Conservation (phyloP, 2,888 invertebrate genomes). For the Coecobrya sp. region DNA sequence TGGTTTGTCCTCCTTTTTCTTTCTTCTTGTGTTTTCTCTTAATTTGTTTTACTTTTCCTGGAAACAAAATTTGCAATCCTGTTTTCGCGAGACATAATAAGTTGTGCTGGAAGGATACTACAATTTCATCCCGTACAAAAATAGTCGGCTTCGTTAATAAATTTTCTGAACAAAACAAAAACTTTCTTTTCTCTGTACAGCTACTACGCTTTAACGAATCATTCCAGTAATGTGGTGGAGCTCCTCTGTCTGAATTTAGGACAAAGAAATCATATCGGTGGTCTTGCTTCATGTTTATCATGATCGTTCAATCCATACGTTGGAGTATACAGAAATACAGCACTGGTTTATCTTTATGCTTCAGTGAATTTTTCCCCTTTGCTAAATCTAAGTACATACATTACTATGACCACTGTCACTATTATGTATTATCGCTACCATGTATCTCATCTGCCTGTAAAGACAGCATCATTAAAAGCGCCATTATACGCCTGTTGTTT, state of each 20-base stretch:
- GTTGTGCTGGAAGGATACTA: neutral
- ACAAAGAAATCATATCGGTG: too few species aligned
- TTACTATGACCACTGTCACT: too few species aligned
- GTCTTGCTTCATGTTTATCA: too few species aligned
- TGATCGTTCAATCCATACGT: too few species aligned
- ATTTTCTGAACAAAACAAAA: neutral
- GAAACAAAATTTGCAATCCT: slow-evolving; percentile 59
- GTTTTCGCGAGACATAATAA: neutral
- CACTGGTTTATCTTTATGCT: too few species aligned
- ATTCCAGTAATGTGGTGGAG: neutral
- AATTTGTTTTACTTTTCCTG: slow-evolving; percentile 49
- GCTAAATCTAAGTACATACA: too few species aligned
- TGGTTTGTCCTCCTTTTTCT: slow-evolving; percentile 68
- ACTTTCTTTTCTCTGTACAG: neutral
- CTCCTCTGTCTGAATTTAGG: neutral
- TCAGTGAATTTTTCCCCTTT: too few species aligned
- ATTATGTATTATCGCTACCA: too few species aligned
- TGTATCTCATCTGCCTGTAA: neutral
- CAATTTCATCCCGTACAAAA: neutral
- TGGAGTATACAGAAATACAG: too few species aligned
- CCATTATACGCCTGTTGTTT: neutral
- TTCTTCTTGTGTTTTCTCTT: slow-evolving; percentile 41
- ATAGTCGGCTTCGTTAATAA: neutral
- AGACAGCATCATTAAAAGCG: neutral
- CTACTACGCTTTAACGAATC: slow-evolving; percentile 10